Conservation (phyloP, 2,888 invertebrate genomes). For the Aspidapion aeneum region DNA sequence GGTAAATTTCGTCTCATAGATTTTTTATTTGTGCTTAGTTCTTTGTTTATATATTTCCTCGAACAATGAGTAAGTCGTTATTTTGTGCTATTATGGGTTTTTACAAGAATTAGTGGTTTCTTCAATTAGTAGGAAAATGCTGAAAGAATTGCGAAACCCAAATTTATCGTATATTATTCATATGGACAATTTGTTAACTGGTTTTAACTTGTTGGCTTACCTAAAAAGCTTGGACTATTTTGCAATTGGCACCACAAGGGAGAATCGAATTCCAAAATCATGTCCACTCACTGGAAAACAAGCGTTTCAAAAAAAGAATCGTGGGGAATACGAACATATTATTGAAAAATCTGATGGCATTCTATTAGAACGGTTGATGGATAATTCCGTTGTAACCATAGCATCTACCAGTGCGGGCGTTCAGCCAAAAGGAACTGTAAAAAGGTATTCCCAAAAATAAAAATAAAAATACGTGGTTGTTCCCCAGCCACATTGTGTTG, state of each 20-base stretch:
- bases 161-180: slow-evolving; percentile 11
- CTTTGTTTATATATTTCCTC: too few species aligned
- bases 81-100: too few species aligned
- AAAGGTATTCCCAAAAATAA: too few species aligned
- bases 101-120: too few species aligned
- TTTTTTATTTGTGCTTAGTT: too few species aligned
- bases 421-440: neutral
- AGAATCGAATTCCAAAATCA: slow-evolving; percentile 3
- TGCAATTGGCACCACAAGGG: slow-evolving; percentile 16
- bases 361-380: neutral
- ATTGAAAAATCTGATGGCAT: neutral
- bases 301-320: slow-evolving; percentile 12
- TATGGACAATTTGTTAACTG: slow-evolving; percentile 13
- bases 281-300: slow-evolving; percentile 7
- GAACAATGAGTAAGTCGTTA: too few species aligned
- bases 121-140: slow-evolving; percentile 21
- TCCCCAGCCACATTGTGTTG: slow-evolving; percentile 18
- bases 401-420: neutral
- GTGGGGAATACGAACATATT: slow-evolving; percentile 7
- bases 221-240: slow-evolving; percentile 14
- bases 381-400: neutral
- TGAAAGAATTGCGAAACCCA: too few species aligned
- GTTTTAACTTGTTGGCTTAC: slow-evolving; percentile 16
- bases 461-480: too few species aligned
- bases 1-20: too few species aligned